Conservation (phyloP, 2,113 vertebrate species). For the Blennius ocellaris region DNA sequence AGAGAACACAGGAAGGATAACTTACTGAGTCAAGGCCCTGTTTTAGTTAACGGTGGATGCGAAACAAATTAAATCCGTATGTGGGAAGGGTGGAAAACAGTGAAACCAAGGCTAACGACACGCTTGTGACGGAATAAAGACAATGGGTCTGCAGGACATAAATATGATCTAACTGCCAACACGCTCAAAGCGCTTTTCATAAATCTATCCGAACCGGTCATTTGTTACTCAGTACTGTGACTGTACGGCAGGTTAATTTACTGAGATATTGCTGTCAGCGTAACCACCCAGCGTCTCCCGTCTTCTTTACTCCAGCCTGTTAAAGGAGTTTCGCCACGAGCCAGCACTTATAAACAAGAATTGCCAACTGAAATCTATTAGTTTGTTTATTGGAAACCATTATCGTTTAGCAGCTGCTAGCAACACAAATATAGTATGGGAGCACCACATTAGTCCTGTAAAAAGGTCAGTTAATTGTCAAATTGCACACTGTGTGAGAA, state of each 20-base stretch:
- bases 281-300: background rate
- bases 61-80: constrained; percentile 49
- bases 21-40: constrained; percentile 58
- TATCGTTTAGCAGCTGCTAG: background rate
- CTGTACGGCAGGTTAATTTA: constrained; percentile 5
- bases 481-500: constrained; percentile 35
- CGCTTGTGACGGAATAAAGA: constrained; percentile 8
- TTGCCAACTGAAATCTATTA: background rate
- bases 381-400: background rate
- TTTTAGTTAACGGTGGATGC: constrained; percentile 56
- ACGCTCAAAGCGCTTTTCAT: constrained; percentile 10
- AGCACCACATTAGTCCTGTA: constrained; percentile 2
- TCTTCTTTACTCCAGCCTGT: background rate
- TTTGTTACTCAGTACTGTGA: background rate
- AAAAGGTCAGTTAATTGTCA: constrained; percentile 43
- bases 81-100: constrained; percentile 36
- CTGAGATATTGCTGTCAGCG: background rate
- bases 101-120: constrained; percentile 16
- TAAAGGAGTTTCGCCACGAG: background rate
- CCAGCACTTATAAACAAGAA: background rate
- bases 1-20: constrained; percentile 72
- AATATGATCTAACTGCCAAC: background rate
- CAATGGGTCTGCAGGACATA: constrained; percentile 1
- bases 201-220: constrained; percentile 3
- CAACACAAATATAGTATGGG: constrained; percentile 5